A percentile compares a stretch with the other conserved stretches of the same genome.
Evolutionary conservation across 2,113 vertebrate species (phyloP).

Genomic region (Oxyruncus cristatus): DNA sequence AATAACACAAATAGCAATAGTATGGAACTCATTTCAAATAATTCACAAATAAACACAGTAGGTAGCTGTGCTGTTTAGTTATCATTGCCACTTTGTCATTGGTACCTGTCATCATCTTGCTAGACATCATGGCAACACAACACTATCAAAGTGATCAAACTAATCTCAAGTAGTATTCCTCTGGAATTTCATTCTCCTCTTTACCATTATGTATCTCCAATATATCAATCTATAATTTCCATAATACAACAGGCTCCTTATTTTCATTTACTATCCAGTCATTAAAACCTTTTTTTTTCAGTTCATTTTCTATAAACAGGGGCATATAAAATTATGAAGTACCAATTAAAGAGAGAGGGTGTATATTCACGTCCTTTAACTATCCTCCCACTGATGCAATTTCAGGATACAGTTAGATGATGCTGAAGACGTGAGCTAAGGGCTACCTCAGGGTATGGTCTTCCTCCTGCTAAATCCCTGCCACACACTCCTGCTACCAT

Average conservation of each 20-base stretch:
- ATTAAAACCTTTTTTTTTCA: neutral
- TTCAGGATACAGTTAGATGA: neutral
- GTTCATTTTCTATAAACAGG: neutral
- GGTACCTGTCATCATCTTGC: neutral
- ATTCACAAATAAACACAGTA: neutral
- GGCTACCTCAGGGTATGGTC: neutral
- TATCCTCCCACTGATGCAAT: constrained; percentile 11
- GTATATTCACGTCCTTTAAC: neutral
- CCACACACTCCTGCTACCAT: neutral
- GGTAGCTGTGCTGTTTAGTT: neutral
- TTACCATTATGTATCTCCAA: neutral
- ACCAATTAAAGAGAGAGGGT: neutral
- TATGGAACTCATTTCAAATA: neutral
- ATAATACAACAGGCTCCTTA: neutral
- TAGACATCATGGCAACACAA: neutral
- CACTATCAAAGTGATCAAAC: neutral
- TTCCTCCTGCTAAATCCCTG: neutral
- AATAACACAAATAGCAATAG: neutral
- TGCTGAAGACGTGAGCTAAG: neutral
- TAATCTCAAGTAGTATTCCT: neutral
- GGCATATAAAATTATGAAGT: neutral
- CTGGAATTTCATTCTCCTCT: neutral
- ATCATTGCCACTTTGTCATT: neutral
- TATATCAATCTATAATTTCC: neutral
- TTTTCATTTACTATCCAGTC: neutral